Evolutionary conservation across 2,113 vertebrate species (phyloP), one percentile per base, ranked within the genome.

Genomic region (Cephalopterus ornatus): DNA sequence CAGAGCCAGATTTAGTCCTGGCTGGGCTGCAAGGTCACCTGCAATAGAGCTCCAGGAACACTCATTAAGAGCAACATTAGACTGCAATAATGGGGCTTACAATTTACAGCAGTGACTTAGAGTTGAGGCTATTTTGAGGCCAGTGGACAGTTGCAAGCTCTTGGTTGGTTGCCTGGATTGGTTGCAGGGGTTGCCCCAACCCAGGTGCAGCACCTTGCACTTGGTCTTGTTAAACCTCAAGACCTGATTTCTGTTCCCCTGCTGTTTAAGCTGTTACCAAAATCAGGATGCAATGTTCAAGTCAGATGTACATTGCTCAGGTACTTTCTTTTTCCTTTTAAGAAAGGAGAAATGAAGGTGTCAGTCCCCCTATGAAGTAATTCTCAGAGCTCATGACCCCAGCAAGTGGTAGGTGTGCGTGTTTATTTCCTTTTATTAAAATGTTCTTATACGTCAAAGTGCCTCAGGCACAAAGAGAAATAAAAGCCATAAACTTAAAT

Each of bases 401-500:
- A 46, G 14, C 6, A 50, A 80, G 55, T 71, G 16, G 18, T 27
- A 44, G 11, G 12, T 17, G 12, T 28, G 9, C 0, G 0, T 17
- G 5, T 30, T 85, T 88, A 76, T 85, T 96, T 88, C 24, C 53
- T 77, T 77, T 71, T 81, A 77, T 6, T 70, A 47, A 63, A 86
- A 91, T 15, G 46, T 70, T 76, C 44, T 53, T 52, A 49, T 32
- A 18, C 12, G 44, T 55, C 46, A 47, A 76, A 78, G 37, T 67
- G 50, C 32, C 50, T 91, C 9, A 23, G 50, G n/a, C 12, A 52
- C 47, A 81, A n/a, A 78, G 39, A 74, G n/a, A 67, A 88, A 59
- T 42, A 65, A 77, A 93, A 80, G 9, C n/a, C 61, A 62, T 85
- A 88, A 91, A 61, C 47, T 84, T 30, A 78, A 88, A 90, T 90